phyloP scores from a whole-genome alignment of 2,888 invertebrate genomes.

The Ariolimax columbianus region DNA sequence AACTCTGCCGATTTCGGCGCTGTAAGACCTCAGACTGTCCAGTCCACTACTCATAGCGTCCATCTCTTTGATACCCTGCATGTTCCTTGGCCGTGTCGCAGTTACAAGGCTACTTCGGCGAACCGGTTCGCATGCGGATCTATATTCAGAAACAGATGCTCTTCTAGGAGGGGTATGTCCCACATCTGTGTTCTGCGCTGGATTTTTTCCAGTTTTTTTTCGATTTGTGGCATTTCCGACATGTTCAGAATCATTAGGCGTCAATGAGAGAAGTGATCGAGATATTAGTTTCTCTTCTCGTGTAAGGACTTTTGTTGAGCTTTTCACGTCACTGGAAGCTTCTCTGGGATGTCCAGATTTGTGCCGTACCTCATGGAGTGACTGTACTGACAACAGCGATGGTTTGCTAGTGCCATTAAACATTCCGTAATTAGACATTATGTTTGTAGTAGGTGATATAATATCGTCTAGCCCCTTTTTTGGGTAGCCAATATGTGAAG shows the following conservation, averaged over 20 bases:
- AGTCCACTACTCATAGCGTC: neutral
- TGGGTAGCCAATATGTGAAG: no score
- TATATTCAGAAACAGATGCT: neutral
- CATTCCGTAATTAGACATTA: neutral
- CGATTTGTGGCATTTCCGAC: no score
- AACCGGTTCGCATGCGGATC: neutral
- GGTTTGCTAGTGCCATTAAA: neutral
- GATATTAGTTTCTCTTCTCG: neutral
- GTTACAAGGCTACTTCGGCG: neutral
- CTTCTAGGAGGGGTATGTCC: neutral
- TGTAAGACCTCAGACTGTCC: constrained; percentile 33
- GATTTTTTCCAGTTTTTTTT: neutral
- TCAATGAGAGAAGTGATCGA: neutral
- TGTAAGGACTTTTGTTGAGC: neutral
- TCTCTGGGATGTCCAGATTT: neutral
- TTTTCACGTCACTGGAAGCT: neutral
- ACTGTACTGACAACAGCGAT: neutral
- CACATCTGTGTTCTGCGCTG: neutral
- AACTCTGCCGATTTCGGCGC: constrained; percentile 36
- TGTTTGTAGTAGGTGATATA: neutral
- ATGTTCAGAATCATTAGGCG: neutral
- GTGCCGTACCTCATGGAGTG: neutral
- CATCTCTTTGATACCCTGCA: no score
- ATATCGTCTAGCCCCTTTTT: neutral
- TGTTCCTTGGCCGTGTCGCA: neutral